Conservation (phyloP, 2,797 vertebrate genomes). For the Diplodus sargus region DNA sequence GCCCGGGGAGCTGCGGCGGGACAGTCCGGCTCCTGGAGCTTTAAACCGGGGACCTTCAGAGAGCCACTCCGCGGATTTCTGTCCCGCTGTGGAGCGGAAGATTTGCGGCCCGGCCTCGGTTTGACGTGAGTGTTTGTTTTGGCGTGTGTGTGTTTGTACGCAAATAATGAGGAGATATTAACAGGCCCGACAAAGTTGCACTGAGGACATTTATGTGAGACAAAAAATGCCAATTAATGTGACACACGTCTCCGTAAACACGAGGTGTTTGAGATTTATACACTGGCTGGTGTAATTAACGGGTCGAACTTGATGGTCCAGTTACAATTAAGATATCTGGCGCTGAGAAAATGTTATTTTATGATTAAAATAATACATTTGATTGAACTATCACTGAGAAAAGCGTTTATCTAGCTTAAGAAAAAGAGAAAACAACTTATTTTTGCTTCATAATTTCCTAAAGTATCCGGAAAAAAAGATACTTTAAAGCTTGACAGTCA, state of each 20-base stretch:
- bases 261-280: neutral
- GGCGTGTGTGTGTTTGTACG: slow-evolving; percentile 36
- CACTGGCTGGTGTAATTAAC: neutral
- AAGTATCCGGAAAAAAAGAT: neutral
- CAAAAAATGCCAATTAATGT: neutral
- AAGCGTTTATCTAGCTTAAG: neutral
- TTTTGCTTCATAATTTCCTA: neutral
- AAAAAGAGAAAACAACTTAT: neutral
- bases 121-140: slow-evolving; percentile 79
- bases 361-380: neutral
- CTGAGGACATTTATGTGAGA: neutral
- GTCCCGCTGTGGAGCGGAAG: slow-evolving; percentile 41
- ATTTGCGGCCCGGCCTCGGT: slow-evolving; percentile 62
- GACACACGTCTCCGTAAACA: neutral
- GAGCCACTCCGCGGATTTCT: slow-evolving; percentile 58
- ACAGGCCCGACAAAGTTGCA: slow-evolving; percentile 5
- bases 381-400: neutral
- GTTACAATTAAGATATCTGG: neutral
- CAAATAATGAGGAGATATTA: slow-evolving; percentile 12
- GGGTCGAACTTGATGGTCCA: neutral
- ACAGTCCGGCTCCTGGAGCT: slow-evolving; percentile 56
- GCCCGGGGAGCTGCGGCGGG: slow-evolving; percentile 52
- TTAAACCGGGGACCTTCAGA: slow-evolving; percentile 37
- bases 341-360: neutral
- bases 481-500: no score